phyloP scores from a whole-genome alignment of 2,797 vertebrate species.

The Dendrocincla tyrannina region DNA sequence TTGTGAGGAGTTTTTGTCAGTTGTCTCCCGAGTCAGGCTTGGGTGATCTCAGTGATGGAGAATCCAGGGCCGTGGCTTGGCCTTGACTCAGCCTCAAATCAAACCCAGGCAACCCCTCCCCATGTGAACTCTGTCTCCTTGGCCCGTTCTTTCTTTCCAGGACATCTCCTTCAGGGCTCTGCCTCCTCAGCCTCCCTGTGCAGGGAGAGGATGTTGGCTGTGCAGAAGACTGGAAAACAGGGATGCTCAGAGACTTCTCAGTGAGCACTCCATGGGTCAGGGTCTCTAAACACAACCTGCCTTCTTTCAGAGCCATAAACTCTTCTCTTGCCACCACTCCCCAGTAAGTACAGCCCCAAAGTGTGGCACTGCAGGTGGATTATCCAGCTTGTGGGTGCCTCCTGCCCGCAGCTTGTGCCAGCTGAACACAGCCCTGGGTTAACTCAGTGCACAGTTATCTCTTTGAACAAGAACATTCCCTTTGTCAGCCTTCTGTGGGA shows the following conservation, averaged over 20 bases:
- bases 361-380: background rate
- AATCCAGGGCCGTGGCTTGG: slow-evolving; percentile 49
- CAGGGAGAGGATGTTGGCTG: background rate
- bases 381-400: background rate
- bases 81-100: slow-evolving; percentile 21
- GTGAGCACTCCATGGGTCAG: background rate
- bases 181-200: background rate
- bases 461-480: background rate
- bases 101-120: slow-evolving; percentile 3
- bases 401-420: background rate
- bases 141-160: background rate
- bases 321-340: background rate
- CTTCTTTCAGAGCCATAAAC: background rate
- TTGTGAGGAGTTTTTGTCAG: background rate
- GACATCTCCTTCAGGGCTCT: background rate
- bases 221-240: background rate
- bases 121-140: background rate
- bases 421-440: background rate
- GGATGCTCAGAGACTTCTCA: background rate
- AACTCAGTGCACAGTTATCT: background rate
- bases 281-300: background rate
- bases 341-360: background rate
- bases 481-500: background rate
- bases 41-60: slow-evolving; percentile 7
- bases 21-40: background rate